Evolutionary conservation across 2,797 vertebrate species (phyloP), one percentile per base, ranked within the genome.

Genomic region (Pangasius mekongensis): DNA sequence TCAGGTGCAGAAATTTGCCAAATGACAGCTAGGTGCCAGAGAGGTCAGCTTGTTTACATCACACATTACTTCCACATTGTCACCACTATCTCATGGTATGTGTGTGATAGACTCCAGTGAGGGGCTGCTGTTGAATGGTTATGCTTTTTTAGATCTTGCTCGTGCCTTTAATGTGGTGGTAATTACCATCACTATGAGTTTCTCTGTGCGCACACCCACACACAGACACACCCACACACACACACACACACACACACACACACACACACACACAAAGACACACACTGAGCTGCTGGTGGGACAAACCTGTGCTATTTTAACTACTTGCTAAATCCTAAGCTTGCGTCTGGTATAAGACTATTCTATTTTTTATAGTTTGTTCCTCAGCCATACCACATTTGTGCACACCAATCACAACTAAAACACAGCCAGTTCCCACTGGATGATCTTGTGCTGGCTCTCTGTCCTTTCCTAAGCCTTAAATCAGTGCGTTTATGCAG

Each of bases 121-220:
- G 74, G 64, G 24, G 87, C 3, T 90, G 77, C 87, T 69, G 92
- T 93, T 95, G 93, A 94, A 94, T 92, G 16, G 91, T 92, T 94
- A 94, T 95, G 93, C 93, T 84, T 86, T 39, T 87, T 91, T 94
- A 94, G 95, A 92, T 91, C 80, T 91, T 85, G 92, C 93, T 96
- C 93, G 94, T 95, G 95, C 93, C 92, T 92, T 92, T 95, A 95
- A 96, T 96, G 95, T 94, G 93, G 71, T 58, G 54, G 90, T 94
- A 95, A 96, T 96, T 95, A 94, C 88, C 92, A 94, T 94, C 93
- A 94, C 86, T 86, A 93, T 24, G 56, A 90, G 89, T 64, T 52
- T 77, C 18, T 3, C 60, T 30, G 24, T 52, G 80, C 16, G 76
- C 22, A 85, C 27, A 76, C 22, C 33, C 20, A 87, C n/a, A 54